phyloP scores from a whole-genome alignment of 2,113 vertebrate genomes.

The Pongo abelii region DNA sequence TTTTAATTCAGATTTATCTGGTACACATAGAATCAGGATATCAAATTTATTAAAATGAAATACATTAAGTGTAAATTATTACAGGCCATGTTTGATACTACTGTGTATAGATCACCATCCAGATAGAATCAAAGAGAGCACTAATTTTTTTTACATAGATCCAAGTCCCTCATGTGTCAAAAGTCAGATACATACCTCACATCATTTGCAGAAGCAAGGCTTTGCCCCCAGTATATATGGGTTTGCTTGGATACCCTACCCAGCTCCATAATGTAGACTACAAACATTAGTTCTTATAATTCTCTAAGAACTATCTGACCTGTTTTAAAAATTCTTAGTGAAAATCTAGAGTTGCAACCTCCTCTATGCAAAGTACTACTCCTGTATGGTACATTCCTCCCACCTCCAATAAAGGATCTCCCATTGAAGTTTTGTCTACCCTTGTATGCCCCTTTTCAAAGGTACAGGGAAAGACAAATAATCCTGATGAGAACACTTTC shows the following conservation, averaged over 20 bases:
- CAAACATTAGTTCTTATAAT: neutral
- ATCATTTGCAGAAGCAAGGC: neutral
- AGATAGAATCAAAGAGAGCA: neutral
- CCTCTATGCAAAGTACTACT: neutral
- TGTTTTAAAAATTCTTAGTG: neutral
- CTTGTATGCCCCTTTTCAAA: neutral
- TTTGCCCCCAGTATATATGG: neutral
- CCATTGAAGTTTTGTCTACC: neutral
- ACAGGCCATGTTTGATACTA: neutral
- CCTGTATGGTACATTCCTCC: neutral
- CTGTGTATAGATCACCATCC: neutral
- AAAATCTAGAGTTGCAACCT: neutral
- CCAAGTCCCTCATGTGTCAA: neutral
- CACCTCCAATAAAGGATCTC: neutral
- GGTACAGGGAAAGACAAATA: neutral
- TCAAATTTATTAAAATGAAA: constrained; percentile 33
- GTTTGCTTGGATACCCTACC: neutral
- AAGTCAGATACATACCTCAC: neutral
- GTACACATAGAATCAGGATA: constrained; percentile 19
- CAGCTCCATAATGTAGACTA: neutral
- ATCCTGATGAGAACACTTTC: neutral
- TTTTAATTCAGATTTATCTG: constrained; percentile 49
- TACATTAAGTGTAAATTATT: neutral
- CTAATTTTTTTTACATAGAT: neutral
- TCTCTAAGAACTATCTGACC: neutral